phyloP scores from a whole-genome alignment of 2,888 invertebrate species.

The Mellilla xanthometata region DNA sequence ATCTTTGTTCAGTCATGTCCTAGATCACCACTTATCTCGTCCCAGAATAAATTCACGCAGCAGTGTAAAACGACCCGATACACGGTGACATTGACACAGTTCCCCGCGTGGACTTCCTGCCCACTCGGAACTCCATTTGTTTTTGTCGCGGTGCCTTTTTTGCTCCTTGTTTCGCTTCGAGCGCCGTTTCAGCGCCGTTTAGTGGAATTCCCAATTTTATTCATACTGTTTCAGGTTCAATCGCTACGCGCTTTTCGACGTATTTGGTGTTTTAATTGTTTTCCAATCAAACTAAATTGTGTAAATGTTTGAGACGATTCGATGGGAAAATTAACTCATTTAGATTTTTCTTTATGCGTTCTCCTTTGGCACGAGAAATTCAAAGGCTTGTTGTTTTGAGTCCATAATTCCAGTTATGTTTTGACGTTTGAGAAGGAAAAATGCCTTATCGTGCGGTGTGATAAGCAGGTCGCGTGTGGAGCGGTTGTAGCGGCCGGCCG shows the following conservation, averaged over 20 bases:
- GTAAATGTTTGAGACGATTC: constrained; percentile 23
- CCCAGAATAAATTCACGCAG: constrained; percentile 40
- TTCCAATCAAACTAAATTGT: constrained; percentile 13
- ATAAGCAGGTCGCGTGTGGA: constrained; percentile 50
- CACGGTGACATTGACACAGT: constrained; percentile 76
- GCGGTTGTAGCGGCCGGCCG: constrained; percentile 7
- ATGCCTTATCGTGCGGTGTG: constrained; percentile 41
- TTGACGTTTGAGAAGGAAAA: constrained; percentile 25
- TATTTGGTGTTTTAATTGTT: constrained; percentile 29
- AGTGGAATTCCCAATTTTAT: constrained; percentile 46
- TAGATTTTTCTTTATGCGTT: neutral
- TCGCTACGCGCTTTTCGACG: constrained; percentile 37
- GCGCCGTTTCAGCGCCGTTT: constrained; percentile 51
- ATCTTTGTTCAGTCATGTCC: neutral
- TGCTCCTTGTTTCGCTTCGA: constrained; percentile 43
- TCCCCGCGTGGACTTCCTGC: constrained; percentile 58
- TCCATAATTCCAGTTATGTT: constrained; percentile 24
- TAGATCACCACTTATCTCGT: constrained; percentile 1
- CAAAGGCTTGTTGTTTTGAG: constrained; percentile 1
- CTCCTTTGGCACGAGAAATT: neutral
- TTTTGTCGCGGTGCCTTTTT: constrained; percentile 46
- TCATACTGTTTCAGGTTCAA: constrained; percentile 44
- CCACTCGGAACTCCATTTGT: constrained; percentile 49
- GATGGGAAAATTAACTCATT: too few species aligned
- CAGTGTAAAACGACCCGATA: constrained; percentile 50